A percentile compares a stretch with the other conserved stretches of the same genome.
phyloP scores from a whole-genome alignment of 2,113 vertebrate species.

The Callaeas wilsoni region DNA sequence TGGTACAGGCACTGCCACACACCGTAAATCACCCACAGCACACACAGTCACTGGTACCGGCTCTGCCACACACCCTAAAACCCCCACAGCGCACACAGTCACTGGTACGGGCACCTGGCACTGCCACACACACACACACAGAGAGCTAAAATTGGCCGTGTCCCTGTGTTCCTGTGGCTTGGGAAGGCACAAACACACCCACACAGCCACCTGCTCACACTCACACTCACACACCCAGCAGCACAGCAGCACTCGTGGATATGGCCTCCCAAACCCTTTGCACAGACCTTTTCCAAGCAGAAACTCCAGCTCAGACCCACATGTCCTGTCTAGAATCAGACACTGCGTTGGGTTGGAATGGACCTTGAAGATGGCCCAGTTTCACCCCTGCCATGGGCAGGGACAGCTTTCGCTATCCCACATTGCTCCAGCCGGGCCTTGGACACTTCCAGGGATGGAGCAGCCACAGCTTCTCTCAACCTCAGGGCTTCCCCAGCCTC shows the following conservation, averaged over 20 bases:
- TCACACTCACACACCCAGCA: neutral
- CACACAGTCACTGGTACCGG: neutral
- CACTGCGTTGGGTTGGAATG: neutral
- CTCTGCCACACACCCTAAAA: fast-evolving
- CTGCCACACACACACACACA: fast-evolving
- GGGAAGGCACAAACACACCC: neutral
- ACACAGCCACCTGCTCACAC: neutral
- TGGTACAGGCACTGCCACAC: too few species aligned
- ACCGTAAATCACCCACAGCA: neutral
- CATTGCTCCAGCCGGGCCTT: neutral
- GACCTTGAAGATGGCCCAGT: neutral
- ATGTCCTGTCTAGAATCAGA: fast-evolving
- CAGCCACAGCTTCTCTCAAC: neutral
- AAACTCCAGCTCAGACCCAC: too few species aligned
- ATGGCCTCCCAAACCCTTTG: fast-evolving
- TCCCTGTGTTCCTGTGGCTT: neutral
- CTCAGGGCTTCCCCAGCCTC: neutral
- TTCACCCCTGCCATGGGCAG: neutral
- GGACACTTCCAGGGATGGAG: neutral
- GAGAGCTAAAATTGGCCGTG: fast-evolving
- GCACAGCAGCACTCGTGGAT: too few species aligned
- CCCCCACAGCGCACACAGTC: fast-evolving
- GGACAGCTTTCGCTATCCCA: neutral
- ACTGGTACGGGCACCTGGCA: too few species aligned
- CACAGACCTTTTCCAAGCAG: neutral